Evolutionary conservation across 2,797 vertebrate species (phyloP).

Genomic region (Myoxocephalus aenaeus): DNA sequence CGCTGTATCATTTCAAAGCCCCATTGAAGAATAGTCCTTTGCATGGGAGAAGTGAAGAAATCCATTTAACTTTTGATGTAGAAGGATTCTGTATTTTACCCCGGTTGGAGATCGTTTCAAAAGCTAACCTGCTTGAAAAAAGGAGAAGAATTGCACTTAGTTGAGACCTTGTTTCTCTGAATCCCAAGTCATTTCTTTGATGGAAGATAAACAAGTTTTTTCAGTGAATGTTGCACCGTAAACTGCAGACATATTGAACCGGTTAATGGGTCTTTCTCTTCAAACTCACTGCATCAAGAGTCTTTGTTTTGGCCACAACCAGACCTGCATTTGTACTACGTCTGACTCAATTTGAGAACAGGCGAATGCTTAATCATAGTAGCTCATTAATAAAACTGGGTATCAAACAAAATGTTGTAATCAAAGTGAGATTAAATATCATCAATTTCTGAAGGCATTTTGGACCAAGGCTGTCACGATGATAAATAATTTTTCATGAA

Average conservation of each 20-base stretch:
- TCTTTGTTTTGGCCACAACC: not conserved
- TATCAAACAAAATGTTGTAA: slow-evolving; percentile 17
- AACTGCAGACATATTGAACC: not conserved
- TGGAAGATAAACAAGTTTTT: not conserved
- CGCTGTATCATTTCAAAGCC: not conserved
- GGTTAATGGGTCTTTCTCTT: not conserved
- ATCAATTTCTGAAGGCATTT: slow-evolving; percentile 17
- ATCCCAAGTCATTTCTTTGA: not conserved
- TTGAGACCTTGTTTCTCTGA: not conserved
- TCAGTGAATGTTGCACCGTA: not conserved
- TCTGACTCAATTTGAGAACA: slow-evolving; percentile 13
- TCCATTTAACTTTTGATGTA: not conserved
- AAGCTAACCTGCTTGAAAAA: not conserved
- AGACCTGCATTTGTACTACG: not conserved
- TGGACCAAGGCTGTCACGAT: slow-evolving; percentile 8
- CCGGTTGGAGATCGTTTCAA: not conserved
- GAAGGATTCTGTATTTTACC: not conserved
- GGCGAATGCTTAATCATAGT: slow-evolving; percentile 11
- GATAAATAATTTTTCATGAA: slow-evolving; percentile 13
- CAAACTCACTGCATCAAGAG: not conserved
- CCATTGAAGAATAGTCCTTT: not conserved
- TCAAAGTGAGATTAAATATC: slow-evolving; percentile 23
- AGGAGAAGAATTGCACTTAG: not conserved
- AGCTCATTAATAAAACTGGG: slow-evolving; percentile 21
- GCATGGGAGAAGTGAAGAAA: not conserved